Evolutionary conservation across 2,113 vertebrate genomes (phyloP).

Genomic region (Donacobius atricapilla): DNA sequence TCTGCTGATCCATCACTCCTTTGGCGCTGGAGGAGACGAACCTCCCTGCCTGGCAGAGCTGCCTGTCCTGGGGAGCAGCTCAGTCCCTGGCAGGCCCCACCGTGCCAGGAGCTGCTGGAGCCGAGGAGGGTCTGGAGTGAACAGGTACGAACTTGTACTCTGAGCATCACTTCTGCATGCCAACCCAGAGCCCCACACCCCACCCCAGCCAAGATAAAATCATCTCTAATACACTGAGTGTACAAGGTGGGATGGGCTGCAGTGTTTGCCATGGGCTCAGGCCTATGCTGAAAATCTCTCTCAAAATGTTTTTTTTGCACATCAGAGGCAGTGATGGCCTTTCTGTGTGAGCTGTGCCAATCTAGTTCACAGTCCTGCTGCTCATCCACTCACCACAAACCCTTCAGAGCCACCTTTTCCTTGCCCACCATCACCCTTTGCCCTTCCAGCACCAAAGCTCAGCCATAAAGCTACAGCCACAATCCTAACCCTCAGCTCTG

Average conservation of each 20-base stretch:
- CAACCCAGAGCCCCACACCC: background rate
- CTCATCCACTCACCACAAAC: background rate
- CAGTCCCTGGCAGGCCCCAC: background rate
- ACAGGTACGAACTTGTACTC: background rate
- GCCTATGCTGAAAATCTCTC: background rate
- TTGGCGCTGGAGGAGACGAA: accelerated
- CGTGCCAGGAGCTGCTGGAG: background rate
- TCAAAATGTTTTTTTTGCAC: background rate
- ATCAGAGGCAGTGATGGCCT: background rate
- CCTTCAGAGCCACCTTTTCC: background rate
- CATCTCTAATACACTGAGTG: background rate
- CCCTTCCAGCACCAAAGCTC: background rate
- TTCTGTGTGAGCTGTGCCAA: background rate
- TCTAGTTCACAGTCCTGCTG: background rate
- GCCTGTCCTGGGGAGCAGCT: background rate
- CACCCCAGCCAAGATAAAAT: background rate
- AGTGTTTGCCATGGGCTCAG: background rate
- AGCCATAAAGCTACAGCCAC: accelerated
- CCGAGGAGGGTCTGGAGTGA: background rate
- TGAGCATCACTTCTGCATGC: accelerated
- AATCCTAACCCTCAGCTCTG: accelerated
- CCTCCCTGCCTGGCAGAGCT: background rate
- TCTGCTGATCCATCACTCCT: background rate
- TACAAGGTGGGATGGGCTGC: accelerated
- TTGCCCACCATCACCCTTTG: background rate